These are phyloP conservation scores for Chondrilla cf. caribensis DNA, from an alignment of 37 sponge, comb jelly and placozoan species.

Conservation along the genomic window DNA sequence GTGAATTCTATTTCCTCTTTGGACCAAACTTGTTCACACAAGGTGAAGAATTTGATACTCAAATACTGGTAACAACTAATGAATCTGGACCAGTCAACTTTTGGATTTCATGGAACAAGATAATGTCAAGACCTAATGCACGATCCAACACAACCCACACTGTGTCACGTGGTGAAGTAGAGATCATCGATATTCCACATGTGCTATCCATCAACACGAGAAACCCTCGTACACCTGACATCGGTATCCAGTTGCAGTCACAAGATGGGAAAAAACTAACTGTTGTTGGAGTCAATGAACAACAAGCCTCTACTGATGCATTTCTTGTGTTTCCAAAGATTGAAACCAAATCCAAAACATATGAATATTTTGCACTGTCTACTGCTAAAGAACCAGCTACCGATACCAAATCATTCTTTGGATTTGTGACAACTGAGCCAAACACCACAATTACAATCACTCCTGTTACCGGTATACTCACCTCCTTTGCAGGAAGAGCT, in stretches of 20 bases:
- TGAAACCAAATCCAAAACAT: slow-evolving; percentile 1
- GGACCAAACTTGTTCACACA: not conserved
- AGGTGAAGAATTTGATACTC: not conserved
- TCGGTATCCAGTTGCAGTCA: not conserved
- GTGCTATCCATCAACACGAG: not conserved
- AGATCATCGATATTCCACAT: not conserved
- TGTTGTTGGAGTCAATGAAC: slow-evolving; percentile 41
- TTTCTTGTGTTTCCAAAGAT: slow-evolving; percentile 41
- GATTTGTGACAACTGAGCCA: slow-evolving; percentile 29
- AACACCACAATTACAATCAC: slow-evolving; percentile 18
- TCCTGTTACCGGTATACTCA: not conserved
- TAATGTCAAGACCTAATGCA: not conserved
- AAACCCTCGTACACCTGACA: not conserved
- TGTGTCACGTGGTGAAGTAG: not conserved
- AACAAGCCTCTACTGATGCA: slow-evolving; percentile 26
- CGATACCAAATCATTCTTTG: not conserved
- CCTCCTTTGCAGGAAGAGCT: not conserved
- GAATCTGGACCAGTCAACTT: not conserved
- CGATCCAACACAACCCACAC: not conserved
- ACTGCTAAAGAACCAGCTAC: not conserved
- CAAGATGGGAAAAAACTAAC: not conserved
- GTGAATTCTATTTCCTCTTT: not conserved
- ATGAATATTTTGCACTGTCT: slow-evolving; percentile 17
- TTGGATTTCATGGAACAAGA: not conserved
- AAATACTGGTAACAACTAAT: slow-evolving; percentile 17